Evolutionary conservation across 2,888 invertebrate species (phyloP), one percentile per base, ranked within the genome.

Genomic region (Atherix ibis): DNA sequence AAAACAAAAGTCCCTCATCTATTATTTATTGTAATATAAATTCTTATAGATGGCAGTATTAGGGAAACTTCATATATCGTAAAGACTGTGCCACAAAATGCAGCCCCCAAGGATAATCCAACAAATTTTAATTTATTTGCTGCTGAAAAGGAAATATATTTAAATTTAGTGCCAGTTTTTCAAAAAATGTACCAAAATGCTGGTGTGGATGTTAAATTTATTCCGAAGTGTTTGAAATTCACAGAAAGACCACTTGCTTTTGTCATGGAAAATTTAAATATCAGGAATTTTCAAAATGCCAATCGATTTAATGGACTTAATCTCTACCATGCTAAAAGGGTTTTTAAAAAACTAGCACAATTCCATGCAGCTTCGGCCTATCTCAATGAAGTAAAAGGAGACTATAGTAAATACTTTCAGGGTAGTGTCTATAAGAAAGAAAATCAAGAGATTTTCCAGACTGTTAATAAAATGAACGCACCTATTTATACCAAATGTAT

Each of bases 291-390:
- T 12, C 44, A 41, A 18, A 57, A 56, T 32, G 45, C 43, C 4
- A 45, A 52, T 38, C 48, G 57, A 1, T 42, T 46, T 0, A 38
- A 49, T 8, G 51, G 58, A 5, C 34, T 58, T 3, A 48, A 47
- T 31, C 37, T 43, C 14, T 37, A 34, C 2, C 54, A 57, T 31
- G 48, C 50, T 0, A 41, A 53, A 33, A 32, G 45, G 3, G 50
- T 47, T 2, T 39, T 58, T 2, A 39, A 40, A 31, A 50, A 53
- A 22, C 34, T 58, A 17, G 53, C 58, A 3, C 44, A 56, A 19
- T 41, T 54, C 22, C 57, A 58, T 47, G 58, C 57, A 2, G 53
- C 49, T 0, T 57, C 58, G 1, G 57, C 49, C 0, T 46, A 48
- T 12, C 42, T 40, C 27, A 27, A 27, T 1, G 36, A 36, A 22